Base-by-base conservation (phyloP, 2,797 vertebrate species). In the Coracias cyanogaster region DNA sequence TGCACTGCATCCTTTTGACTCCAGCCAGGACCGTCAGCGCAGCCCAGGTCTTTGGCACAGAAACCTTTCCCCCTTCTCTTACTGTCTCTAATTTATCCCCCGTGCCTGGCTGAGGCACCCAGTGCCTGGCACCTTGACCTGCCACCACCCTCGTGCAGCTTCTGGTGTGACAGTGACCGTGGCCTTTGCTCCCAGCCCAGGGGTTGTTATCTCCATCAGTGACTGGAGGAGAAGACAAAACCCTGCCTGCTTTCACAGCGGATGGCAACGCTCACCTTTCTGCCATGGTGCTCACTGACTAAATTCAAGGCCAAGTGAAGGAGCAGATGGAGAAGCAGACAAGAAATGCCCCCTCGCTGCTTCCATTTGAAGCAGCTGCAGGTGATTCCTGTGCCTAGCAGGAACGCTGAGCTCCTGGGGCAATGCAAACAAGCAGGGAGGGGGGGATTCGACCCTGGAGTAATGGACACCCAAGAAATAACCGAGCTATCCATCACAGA, bases 261-360 rank as follows among this genome's bases (percentile, higher is more conserved):
- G 77, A 61, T 69, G 35, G 62, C 90, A 57, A 21, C 8, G 26
- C 69, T 95, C 93, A 78, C 92, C 90, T 91, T 69, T n/a, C 67
- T 51, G 79, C 87, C 73, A 26, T 72, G 2, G 0, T 1, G 29
- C 60, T 82, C 11, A 12, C 60, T 18, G 37, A 37, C 60, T 74
- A 31, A 66, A 84, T 70, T 28, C 57, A 8, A 86, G 61, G 73
- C 70, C 66, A 65, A 84, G 29, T 4, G 51, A 28, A 14, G 0
- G 13, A 93, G 91, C 89, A 90, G 91, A 90, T 86, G 81, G 89
- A 93, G 81, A 31, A 61, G 15, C 5, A 29, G 67, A 81, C 0
- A 1, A 2, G 15, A 71, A 45, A 28, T 11, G 16, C 17, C 15
- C 48, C 55, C 81, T 71, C 11, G 0, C 33, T 4, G 67, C 85